Evolutionary conservation across 2,888 invertebrate genomes (phyloP), one percentile per base, ranked within the genome.

Genomic region (Bombylius discolor): DNA sequence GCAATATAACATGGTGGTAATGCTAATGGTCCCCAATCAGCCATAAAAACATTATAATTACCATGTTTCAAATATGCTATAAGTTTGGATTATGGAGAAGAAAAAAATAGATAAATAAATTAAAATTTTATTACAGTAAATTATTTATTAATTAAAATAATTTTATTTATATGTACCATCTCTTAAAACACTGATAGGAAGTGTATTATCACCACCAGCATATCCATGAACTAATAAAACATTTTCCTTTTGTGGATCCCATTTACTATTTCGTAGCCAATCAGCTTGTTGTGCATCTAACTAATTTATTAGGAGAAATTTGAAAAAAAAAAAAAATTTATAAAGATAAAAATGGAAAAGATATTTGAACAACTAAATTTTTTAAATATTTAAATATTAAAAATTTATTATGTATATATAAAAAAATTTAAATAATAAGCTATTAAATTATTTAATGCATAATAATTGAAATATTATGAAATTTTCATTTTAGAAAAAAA

Each of bases 1-100:
- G 87, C 85, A 47, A 83, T 81, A 69, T 84, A 84, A 75, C 84
- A 88, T 1, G 85, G 86, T 1, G 83, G 82, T 65, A 79, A 79
- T 64, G 80, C 77, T 23, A 89, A 75, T 5, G 76, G 74, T n/a
- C 87, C 84, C 88, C 88, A 89, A 71, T 88, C 87, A 51, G 87
- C 75, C 72, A 87, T 77, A 70, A 88, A 81, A 44, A 87, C 83
- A 70, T 88, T 89, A 75, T 85, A 87, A 56, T 81, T 81, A 4
- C 85, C 85, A 65, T 85, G 84, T 6, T 78, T 78, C 36, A 87
- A 70, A 67, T 88, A 88, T 12, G 88, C 87, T 85, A 48, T 23
- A 51, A 53, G 12, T 39, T 42, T 39, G 13, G 11, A 33, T 9
- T 23, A 45, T 11, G 5, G 11, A 4, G 5, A 44, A 5, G 5